A percentile compares a stretch with the other conserved stretches of the same genome.
These are phyloP conservation scores for Speoplatyrhinus poulsoni DNA, from an alignment of 2,113 vertebrate genomes.

Conservation along the genomic window DNA sequence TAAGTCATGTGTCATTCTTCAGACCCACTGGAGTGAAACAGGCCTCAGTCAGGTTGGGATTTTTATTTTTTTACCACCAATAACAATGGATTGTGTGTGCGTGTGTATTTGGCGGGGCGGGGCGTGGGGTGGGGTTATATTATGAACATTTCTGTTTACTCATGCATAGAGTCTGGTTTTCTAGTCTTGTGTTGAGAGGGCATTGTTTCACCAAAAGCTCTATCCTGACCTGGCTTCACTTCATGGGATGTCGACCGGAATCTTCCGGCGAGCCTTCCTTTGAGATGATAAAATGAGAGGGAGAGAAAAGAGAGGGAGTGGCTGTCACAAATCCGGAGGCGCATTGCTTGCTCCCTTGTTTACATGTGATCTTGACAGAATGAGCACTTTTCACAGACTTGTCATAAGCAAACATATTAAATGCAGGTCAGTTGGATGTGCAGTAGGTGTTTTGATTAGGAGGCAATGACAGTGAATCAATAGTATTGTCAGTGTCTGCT, in stretches of 20 bases:
- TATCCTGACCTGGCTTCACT: neutral
- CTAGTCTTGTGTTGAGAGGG: constrained; percentile 34
- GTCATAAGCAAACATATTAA: no score
- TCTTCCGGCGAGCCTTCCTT: constrained; percentile 34
- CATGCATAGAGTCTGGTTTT: constrained; percentile 45
- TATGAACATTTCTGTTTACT: constrained; percentile 48
- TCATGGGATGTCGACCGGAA: constrained; percentile 28
- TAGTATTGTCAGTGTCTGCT: neutral
- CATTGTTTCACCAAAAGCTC: constrained; percentile 37
- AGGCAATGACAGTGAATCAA: neutral
- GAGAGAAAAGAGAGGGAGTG: constrained; percentile 1
- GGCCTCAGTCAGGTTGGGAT: constrained; percentile 44
- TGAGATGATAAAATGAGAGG: constrained; percentile 10
- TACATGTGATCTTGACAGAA: no score
- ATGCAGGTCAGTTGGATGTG: no score
- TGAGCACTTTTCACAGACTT: constrained; percentile 20
- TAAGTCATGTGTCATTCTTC: constrained; percentile 41
- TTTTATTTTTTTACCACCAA: constrained; percentile 15
- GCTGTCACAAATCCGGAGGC: neutral
- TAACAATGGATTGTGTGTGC: constrained; percentile 54
- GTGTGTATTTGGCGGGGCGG: neutral
- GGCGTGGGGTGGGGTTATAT: constrained; percentile 31
- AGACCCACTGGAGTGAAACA: constrained; percentile 34
- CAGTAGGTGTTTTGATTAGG: neutral
- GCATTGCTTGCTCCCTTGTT: constrained; percentile 12